Conservation (phyloP, 2,797 vertebrate genomes). For the Anomalospiza imberbis region DNA sequence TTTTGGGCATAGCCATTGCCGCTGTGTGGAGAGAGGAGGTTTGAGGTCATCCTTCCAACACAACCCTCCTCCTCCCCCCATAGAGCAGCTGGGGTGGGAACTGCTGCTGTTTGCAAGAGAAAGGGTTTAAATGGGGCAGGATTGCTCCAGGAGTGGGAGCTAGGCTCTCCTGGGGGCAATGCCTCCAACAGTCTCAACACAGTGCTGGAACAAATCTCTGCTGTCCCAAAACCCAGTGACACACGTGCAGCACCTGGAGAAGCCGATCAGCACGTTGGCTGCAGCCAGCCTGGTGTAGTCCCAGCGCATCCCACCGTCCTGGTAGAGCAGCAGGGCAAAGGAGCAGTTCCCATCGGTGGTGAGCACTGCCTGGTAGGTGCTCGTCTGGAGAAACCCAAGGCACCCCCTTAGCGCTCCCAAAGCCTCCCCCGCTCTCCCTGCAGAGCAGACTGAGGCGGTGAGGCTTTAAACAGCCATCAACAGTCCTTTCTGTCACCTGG, state of each 20-base stretch:
- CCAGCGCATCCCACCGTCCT: slow-evolving; percentile 70
- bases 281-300: background rate
- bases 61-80: background rate
- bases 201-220: background rate
- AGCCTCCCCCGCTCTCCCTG: background rate
- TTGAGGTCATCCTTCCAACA: background rate
- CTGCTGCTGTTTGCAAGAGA: background rate
- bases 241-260: slow-evolving; percentile 58
- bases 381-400: slow-evolving; percentile 60
- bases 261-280: slow-evolving; percentile 65
- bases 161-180: background rate
- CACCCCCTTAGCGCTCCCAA: background rate
- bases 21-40: slow-evolving; percentile 44
- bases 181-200: accelerated
- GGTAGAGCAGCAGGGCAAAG: slow-evolving; percentile 71
- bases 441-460: accelerated
- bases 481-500: background rate
- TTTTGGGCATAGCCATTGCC: slow-evolving; percentile 67
- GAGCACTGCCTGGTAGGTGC: slow-evolving; percentile 76
- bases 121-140: background rate
- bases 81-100: background rate
- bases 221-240: background rate
- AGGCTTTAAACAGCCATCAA: background rate
- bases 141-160: background rate
- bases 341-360: slow-evolving; percentile 69